Evolutionary conservation across 1,140 invertebrate genomes (phyloP), one percentile per base, ranked within the genome.

Genomic region (Hyles vespertilio): DNA sequence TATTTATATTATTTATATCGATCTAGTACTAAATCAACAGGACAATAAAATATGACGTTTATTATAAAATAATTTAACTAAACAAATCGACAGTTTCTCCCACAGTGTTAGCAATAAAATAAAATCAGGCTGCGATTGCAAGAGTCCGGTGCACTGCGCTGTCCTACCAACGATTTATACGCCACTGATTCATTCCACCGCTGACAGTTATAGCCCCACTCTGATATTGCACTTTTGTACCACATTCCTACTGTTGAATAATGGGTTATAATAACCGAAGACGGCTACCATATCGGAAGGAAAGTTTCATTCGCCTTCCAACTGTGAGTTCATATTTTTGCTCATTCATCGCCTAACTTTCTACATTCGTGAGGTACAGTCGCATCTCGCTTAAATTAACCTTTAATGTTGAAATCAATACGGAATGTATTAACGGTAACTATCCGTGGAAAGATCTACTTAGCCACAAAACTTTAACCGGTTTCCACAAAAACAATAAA

Each of bases 191-290:
- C 79, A 85, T 83, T 77, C 66, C 59, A 60, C 56, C 66, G 78
- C 72, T 80, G 80, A 86, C 79, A 86, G 76, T 82, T 79, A 84
- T 80, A 77, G 79, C 74, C 63, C 64, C 48, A 72, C 61, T 68
- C 74, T 73, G 80, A 80, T 83, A 84, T 80, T 81, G 76, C 77
- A 82, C 79, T 84, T 82, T 81, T 82, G 77, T 75, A 72, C 70
- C 69, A 69, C 74, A 73, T 75, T 75, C 69, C 71, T 68, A 70
- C 67, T 73, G 33, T 63, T 78, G 72, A 81, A 82, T 79, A 81
- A 81, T 80, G 70, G 55, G 57, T 74, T 72, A 79, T 80, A 83
- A 81, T 79, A 81, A 72, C 71, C 59, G 65, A 69, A 65, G 77
- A 73, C 60, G 55, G 59, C 53, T 61, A 59, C 59, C 66, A 64